Conservation (phyloP, 2,888 invertebrate species). For the Chloroclysta siterata region DNA sequence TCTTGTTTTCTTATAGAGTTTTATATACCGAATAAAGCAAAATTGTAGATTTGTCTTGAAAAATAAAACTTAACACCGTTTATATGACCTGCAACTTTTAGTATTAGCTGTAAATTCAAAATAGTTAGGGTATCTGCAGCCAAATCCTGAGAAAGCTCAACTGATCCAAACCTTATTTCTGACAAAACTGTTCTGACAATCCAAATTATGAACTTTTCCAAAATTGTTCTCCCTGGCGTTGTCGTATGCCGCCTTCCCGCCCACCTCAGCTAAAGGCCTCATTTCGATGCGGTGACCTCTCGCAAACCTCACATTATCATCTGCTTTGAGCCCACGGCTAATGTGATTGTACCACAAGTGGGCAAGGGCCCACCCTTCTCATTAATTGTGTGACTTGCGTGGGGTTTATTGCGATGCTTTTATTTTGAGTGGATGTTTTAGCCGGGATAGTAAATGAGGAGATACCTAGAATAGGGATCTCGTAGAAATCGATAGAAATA, state of each 20-base stretch:
- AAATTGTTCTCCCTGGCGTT: background rate
- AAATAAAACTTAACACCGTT: too few relatives aligned
- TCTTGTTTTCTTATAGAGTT: too few relatives aligned
- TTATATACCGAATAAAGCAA: too few relatives aligned
- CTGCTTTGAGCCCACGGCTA: constrained; percentile 56
- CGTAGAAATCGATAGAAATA: background rate
- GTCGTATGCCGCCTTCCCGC: constrained; percentile 28
- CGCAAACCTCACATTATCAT: constrained; percentile 57
- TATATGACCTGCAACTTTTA: too few relatives aligned
- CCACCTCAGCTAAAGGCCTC: constrained; percentile 17
- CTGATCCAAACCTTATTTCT: too few relatives aligned
- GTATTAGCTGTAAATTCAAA: too few relatives aligned
- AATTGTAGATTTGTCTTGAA: too few relatives aligned
- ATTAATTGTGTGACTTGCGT: constrained; percentile 64
- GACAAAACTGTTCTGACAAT: too few relatives aligned
- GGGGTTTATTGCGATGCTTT: constrained; percentile 54
- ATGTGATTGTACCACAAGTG: constrained; percentile 65
- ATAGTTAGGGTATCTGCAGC: too few relatives aligned
- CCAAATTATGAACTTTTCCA: too few relatives aligned
- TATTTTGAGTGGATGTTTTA: constrained; percentile 31
- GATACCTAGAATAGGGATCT: background rate
- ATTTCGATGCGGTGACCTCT: constrained; percentile 76
- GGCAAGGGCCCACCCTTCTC: constrained; percentile 41
- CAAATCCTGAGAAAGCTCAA: too few relatives aligned
- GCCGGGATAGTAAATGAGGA: background rate